These are phyloP conservation scores for Chloroceryle inda DNA, from an alignment of 2,797 vertebrate genomes.

Conservation along the genomic window DNA sequence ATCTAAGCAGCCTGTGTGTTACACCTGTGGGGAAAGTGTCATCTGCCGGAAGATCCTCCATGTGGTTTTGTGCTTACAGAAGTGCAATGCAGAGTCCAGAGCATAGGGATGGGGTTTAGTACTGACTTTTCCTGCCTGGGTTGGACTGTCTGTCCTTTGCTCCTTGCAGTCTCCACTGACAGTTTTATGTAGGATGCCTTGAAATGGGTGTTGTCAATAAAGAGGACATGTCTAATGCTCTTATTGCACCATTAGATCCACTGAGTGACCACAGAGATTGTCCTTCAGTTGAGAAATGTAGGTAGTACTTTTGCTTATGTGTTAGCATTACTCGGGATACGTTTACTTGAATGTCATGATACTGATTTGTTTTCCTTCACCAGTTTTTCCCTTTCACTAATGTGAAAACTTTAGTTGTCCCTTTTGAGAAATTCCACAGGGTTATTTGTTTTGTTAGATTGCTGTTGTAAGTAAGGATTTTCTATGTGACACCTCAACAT, in stretches of 20 bases:
- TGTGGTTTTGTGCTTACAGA: fast-evolving
- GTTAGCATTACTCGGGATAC: background rate
- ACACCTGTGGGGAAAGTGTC: background rate
- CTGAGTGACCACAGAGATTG: background rate
- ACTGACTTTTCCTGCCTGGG: background rate
- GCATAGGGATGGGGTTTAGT: background rate
- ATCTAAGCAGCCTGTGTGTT: background rate
- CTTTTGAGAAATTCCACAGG: background rate
- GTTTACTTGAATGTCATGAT: background rate
- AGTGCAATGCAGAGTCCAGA: background rate
- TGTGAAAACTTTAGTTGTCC: background rate
- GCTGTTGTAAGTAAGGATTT: background rate
- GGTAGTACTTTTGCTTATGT: background rate
- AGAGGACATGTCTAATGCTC: background rate
- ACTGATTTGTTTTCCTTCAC: background rate
- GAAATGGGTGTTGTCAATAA: background rate
- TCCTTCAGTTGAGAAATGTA: background rate
- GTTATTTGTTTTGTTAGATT: background rate
- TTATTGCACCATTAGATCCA: background rate
- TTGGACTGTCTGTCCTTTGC: background rate
- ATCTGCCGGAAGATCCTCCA: background rate
- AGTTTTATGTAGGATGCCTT: background rate
- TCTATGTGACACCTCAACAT: background rate
- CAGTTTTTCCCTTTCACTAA: background rate
- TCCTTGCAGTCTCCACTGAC: background rate